Evolutionary conservation across 2,888 invertebrate genomes (phyloP), one percentile per base, ranked within the genome.

Genomic region (Cryptocephalus primarius): DNA sequence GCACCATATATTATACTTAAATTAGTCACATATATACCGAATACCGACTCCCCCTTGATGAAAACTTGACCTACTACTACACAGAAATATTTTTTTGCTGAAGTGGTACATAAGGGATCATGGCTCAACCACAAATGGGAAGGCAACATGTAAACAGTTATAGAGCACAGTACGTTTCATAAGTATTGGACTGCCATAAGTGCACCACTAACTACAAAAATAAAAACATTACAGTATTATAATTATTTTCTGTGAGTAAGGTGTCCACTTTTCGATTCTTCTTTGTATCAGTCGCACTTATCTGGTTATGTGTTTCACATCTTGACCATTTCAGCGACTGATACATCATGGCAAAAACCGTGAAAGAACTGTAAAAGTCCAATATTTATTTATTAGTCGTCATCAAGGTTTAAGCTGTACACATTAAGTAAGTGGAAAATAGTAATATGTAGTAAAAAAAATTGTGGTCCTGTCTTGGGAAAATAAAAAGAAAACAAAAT

Each of bases 391-490:
- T 36, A 36, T 36, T 66, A 68, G 57, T 54, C 47, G 59, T 55
- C 54, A 60, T 62, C 65, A 67, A 68, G 68, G 69, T 68, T 69
- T 69, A 69, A 69, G 69, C 68, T 67, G 65, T 55, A 47, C 22
- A 22, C 22, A 22, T 22, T 22, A 22, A 22, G 22, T 4, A 22
- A 47, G 33, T 12, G 8, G 22, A 12, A 43, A 33, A n/a, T 22
- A 33, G 34, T 33, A 43, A 12, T 33, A 12, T 36, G n/a, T 36
- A n/a, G 34, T 34, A 36, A 11, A 12, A 36, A 36, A 11, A 36
- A 11, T 36, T 12, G 12, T 12, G 12, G 12, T 11, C 36, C 11
- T 12, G 12, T 4, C 36, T 36, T 6, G 36, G 36, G 36, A 36
- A 36, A 36, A 36, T 11, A 11, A 36, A 12, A 11, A 6, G 11